Evolutionary conservation across 2,113 vertebrate species (phyloP).

Genomic region (Todiramphus saurophagus): DNA sequence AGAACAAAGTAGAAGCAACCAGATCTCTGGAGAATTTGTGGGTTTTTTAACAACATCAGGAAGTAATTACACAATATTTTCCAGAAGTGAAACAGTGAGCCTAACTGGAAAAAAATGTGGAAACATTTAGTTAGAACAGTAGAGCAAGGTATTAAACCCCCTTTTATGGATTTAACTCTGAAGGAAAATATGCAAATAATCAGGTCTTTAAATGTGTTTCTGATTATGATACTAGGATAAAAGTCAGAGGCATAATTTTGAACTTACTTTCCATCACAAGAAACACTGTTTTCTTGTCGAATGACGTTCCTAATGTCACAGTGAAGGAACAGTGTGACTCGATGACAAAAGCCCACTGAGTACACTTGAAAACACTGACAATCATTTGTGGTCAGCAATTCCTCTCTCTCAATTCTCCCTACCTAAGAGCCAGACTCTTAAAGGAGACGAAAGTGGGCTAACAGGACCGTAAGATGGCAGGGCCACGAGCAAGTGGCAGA

Average conservation of each 20-base stretch:
- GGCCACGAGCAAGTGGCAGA: not conserved
- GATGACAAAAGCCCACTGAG: not conserved
- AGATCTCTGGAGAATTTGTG: slow-evolving; percentile 61
- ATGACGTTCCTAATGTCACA: not conserved
- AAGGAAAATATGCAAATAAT: slow-evolving; percentile 82
- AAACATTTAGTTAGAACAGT: slow-evolving; percentile 84
- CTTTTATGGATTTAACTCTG: slow-evolving; percentile 80
- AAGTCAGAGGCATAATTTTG: slow-evolving; percentile 69
- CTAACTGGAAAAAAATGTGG: slow-evolving; percentile 83
- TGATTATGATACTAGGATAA: slow-evolving; percentile 73
- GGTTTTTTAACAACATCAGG: slow-evolving; percentile 72
- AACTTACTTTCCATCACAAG: slow-evolving; percentile 52
- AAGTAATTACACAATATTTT: slow-evolving; percentile 81
- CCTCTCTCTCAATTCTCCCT: not conserved
- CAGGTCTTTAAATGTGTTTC: slow-evolving; percentile 74
- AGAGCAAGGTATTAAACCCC: slow-evolving; percentile 78
- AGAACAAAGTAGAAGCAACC: slow-evolving; percentile 71
- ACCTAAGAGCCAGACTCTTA: not conserved
- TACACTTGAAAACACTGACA: not conserved
- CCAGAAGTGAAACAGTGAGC: slow-evolving; percentile 82
- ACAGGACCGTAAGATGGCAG: not conserved
- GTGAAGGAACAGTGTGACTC: not conserved
- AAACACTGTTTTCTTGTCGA: slow-evolving; percentile 47
- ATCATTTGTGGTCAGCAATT: not conserved
- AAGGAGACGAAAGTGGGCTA: not conserved